Evolutionary conservation across 30 jellyfish, hydroid and myxozoan species (phyloP), one percentile per base, ranked within the genome.

Genomic region (Hydractinia symbiolongicarpus): DNA sequence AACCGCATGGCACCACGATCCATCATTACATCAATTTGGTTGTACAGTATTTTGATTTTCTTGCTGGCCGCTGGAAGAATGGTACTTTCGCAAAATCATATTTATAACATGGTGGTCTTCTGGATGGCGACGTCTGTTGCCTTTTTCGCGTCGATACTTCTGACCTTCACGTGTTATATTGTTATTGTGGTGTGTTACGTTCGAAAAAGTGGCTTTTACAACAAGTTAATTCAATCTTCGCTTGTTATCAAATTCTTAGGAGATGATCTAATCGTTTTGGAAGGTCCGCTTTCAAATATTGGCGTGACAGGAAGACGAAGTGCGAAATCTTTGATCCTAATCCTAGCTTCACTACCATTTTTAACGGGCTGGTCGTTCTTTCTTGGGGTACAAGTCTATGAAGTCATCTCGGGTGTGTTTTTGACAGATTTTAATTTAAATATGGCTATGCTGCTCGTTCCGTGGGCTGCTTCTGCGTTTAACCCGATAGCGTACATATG

Each of bases 391-490:
- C 74, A 64, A 51, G 17, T 64, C 74, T 64, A 64, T 13, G 74
- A 64, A 64, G 17, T 64, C 9, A n/a, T 64, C 52, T 44, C 74
- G 74, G 16, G 40, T 13, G 40, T 51, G 17, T 64, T 64, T 64
- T n/a, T 64, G 7, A n/a, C 17, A 4, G 74, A 64, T 51, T n/a
- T 64, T 7, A 64, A 64, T 51, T 44, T 64, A 44, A 64, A 64
- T 64, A 7, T 7, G 74, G 19, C 74, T 13, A 64, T 64, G 74
- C 17, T 64, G 1, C 74, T 64, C 74, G 74, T 64, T 51, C 74
- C 74, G 7, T 64, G 74, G 74, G 40, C 40, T 51, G 74, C 40
- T 44, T 64, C 74, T 64, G 74, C 74, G 7, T 8, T 64, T 6
- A 64, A 64, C 17, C 74, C 74, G 16, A 44, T 64, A 7, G 74